Evolutionary conservation across 2,888 invertebrate genomes (phyloP), one percentile per base, ranked within the genome.

Genomic region (Druceiella hillmani): DNA sequence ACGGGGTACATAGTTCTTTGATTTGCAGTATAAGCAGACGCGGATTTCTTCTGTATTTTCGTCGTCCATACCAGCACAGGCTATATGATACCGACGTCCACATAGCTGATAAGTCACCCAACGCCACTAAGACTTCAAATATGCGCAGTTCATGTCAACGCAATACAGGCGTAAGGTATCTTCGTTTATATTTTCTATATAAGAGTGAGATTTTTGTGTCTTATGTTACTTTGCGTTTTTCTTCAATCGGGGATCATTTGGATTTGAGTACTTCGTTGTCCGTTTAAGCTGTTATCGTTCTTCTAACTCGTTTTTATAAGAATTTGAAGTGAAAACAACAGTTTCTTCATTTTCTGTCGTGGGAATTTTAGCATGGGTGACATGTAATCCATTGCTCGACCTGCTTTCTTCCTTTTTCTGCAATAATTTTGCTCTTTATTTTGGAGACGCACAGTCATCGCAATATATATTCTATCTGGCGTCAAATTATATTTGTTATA

Each of bases 61-160:
- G 33, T 52, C 47, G 29, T 49, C 47, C 7, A 52, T 49, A 31
- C 48, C 47, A 30, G 50, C 51, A 46, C 50, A 50, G 17, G 45
- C 47, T 27, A 34, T 46, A 34, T 48, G 48, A 31, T 44, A 40
- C 46, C 37, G 38, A 12, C 27, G 32, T 20, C 34, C 41, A 34
- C 41, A 41, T 26, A 41, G 41, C 33, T 41, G 34, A 27, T 41
- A 41, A 13, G 15, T 22, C 12, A 41, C 35, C 41, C 38, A 44
- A 35, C 29, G 10, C 26, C 41, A 34, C 12, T 28, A 35, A 14
- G 50, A 48, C 30, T 48, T 46, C 17, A 44, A 37, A 40, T 43
- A 49, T 33, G 38, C n/a, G n/a, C n/a, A n/a, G n/a, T n/a, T 43
- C 15, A 12, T n/a, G 16, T 36, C 43, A 20, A 13, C 15, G 16